Evolutionary conservation across 2,797 vertebrate genomes (phyloP).

Genomic region (Synanceia verrucosa): DNA sequence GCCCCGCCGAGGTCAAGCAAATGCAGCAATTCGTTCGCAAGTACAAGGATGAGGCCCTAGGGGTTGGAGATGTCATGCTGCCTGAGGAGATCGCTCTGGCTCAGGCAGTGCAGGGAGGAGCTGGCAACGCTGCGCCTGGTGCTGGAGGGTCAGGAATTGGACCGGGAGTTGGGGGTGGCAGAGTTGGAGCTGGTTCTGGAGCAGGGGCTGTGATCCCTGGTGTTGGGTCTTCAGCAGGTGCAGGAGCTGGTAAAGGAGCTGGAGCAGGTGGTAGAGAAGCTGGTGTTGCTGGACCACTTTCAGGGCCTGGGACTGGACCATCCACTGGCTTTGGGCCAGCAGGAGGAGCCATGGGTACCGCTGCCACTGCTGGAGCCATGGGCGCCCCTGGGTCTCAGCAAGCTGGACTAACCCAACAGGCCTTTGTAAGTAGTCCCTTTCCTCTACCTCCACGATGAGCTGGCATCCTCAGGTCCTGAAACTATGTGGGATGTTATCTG

Average conservation of each 20-base stretch:
- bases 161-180: slow-evolving; percentile 39
- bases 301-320: slow-evolving; percentile 54
- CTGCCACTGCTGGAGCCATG: slow-evolving; percentile 79
- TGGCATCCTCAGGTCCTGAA: no score
- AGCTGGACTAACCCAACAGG: slow-evolving; percentile 66
- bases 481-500: no score
- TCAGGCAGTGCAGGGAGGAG: slow-evolving; percentile 33
- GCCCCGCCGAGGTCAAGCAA: slow-evolving; percentile 90
- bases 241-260: background rate
- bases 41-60: slow-evolving; percentile 95
- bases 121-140: background rate
- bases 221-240: background rate
- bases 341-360: slow-evolving; percentile 79
- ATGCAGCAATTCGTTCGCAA: slow-evolving; percentile 98
- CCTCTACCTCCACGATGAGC: background rate
- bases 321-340: slow-evolving; percentile 18
- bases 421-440: slow-evolving; percentile 85
- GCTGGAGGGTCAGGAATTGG: slow-evolving; percentile 43
- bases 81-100: slow-evolving; percentile 85
- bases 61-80: slow-evolving; percentile 91
- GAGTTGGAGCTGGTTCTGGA: slow-evolving; percentile 40
- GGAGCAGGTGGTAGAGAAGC: background rate
- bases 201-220: slow-evolving; percentile 20
- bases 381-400: slow-evolving; percentile 69
- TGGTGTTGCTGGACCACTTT: slow-evolving; percentile 33